phyloP scores from a whole-genome alignment of 1,140 invertebrate species.

The Drosophila equinoxialis region DNA sequence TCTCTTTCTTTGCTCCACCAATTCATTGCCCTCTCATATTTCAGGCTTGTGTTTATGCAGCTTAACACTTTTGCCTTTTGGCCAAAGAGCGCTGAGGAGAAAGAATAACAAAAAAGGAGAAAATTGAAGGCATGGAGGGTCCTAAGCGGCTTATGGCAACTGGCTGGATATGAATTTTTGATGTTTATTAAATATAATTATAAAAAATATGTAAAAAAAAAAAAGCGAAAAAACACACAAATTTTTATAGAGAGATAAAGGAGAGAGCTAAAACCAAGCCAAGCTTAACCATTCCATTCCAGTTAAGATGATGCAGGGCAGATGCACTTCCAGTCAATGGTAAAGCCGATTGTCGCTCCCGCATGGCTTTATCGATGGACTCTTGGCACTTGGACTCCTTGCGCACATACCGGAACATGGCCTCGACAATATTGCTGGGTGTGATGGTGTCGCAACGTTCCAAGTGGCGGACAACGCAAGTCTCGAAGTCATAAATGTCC shows the following conservation, averaged over 20 bases:
- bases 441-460: slow-evolving; percentile 89
- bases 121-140: slow-evolving; percentile 32
- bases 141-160: slow-evolving; percentile 68
- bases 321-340: not conserved
- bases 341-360: slow-evolving; percentile 11
- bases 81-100: slow-evolving; percentile 26
- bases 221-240: not conserved
- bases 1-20: not conserved
- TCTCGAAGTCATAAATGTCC: slow-evolving; percentile 85
- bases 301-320: not conserved
- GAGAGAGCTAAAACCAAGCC: not conserved
- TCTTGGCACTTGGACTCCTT: slow-evolving; percentile 70
- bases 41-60: slow-evolving; percentile 72
- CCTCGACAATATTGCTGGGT: slow-evolving; percentile 90
- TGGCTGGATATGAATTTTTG: slow-evolving; percentile 36
- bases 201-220: slow-evolving; percentile 36
- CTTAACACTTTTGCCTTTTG: slow-evolving; percentile 61
- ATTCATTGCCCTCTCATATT: slow-evolving; percentile 42
- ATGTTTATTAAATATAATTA: slow-evolving; percentile 76
- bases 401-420: slow-evolving; percentile 88
- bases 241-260: slow-evolving; percentile 2
- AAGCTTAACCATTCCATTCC: not conserved
- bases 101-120: not conserved
- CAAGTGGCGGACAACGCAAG: slow-evolving; percentile 86
- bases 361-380: slow-evolving; percentile 40